Evolutionary conservation across 2,888 invertebrate species (phyloP), one percentile per base, ranked within the genome.

Genomic region (Sisyra terminalis): DNA sequence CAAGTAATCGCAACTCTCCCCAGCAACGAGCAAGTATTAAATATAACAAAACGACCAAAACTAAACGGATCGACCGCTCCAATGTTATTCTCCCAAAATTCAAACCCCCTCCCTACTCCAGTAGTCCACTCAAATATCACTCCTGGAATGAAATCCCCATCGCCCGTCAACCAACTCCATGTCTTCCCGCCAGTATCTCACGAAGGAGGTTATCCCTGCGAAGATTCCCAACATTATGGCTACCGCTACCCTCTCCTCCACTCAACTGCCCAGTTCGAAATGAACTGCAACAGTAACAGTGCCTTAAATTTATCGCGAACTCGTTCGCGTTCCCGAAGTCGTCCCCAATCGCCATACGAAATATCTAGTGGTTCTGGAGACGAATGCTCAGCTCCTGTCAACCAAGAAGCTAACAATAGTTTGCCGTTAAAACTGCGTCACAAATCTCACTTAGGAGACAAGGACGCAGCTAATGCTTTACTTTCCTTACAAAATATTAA

Each of bases 401-500:
- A 52, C 2, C 54, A 68, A 49, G 76, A 78, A 47, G 67, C 75
- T 29, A 80, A 83, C 63, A 85, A 85, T 58, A 78, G 85, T 53
- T 69, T 92, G 58, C 92, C 92, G 2, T 75, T 88, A 52, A 92
- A 92, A 59, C 70, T 92, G 49, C 78, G 92, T 57, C 90, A 92
- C 70, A 92, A 92, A 64, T 83, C 84, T 30, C 83, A 88, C 57
- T 70, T 90, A 47, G 87, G 87, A 8, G 89, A 89, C 58, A 87
- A 87, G 58, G 89, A 89, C 57, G 87, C 87, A 8, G 85, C 86
- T 45, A 75, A 73, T 46, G 84, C 83, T 10, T 70, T 84, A 44
- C 70, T 85, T n/a, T 80, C 82, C 32, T 70, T 86, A 37, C 86
- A 86, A 56, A 82, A 84, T 56, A 84, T 87, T 57, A 87, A 88